Evolutionary conservation across 2,888 invertebrate species (phyloP).

Genomic region (Tetragonula carbonaria): DNA sequence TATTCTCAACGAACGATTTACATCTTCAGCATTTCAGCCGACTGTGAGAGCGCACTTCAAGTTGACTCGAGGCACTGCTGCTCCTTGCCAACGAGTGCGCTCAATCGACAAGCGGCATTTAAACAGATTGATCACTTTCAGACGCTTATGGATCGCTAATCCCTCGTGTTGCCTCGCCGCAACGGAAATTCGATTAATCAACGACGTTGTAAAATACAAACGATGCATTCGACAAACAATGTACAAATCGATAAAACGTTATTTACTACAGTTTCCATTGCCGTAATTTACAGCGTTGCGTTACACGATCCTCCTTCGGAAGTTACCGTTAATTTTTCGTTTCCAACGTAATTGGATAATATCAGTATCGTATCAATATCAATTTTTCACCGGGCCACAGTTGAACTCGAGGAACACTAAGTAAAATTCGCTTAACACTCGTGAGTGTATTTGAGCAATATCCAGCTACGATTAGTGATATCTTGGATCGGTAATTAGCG

Average conservation of each 20-base stretch:
- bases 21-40: slow-evolving; percentile 39
- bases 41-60: slow-evolving; percentile 42
- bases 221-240: no score
- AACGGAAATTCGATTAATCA: no score
- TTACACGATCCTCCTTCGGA: no score
- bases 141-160: slow-evolving; percentile 5
- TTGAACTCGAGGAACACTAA: no score
- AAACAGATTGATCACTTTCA: slow-evolving; percentile 46
- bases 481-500: slow-evolving; percentile 17
- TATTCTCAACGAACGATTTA: slow-evolving; percentile 43
- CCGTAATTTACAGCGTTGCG: no score
- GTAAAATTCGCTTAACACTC: slow-evolving; percentile 1
- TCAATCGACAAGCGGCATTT: slow-evolving; percentile 52
- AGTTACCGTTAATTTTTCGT: no score
- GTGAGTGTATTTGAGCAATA: background rate
- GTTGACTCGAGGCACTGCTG: slow-evolving; percentile 38
- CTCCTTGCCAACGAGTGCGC: slow-evolving; percentile 37
- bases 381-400: no score
- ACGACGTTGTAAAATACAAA: no score
- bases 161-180: background rate
- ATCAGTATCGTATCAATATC: no score
- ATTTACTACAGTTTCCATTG: no score
- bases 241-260: no score
- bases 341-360: no score
- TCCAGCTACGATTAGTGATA: background rate